A percentile compares a stretch with the other conserved stretches of the same genome.
phyloP scores from a whole-genome alignment of 2,797 vertebrate species.

The Bovichtus diacanthus region DNA sequence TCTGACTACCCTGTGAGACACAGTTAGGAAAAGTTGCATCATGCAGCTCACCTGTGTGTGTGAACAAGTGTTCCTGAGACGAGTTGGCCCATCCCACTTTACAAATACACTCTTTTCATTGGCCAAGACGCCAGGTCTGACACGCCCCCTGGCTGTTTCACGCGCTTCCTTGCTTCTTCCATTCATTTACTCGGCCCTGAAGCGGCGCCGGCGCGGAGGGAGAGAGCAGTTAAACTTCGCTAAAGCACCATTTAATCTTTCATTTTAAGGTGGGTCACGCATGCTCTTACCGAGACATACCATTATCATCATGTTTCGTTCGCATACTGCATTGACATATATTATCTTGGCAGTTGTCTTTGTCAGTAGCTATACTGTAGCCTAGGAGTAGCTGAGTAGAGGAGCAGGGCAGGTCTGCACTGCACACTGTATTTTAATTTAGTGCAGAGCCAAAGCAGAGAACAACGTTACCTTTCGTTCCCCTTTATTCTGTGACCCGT shows the following conservation, averaged over 20 bases:
- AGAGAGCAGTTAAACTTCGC: not conserved
- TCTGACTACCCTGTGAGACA: not conserved
- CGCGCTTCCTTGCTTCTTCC: no score
- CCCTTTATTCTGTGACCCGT: not conserved
- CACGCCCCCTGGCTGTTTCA: not conserved
- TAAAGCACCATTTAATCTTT: not conserved
- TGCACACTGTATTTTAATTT: no score
- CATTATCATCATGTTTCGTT: not conserved
- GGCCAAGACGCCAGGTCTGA: not conserved
- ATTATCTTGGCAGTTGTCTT: no score
- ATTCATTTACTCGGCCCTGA: not conserved
- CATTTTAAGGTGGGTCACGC: conserved; percentile 2
- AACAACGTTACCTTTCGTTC: no score
- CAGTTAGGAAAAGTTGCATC: not conserved
- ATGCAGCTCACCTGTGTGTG: not conserved
- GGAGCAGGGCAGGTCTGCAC: no score
- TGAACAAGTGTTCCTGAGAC: rapidly evolving
- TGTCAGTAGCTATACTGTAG: not conserved
- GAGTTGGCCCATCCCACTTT: not conserved
- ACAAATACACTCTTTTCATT: not conserved
- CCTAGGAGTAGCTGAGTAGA: not conserved
- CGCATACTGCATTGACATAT: no score
- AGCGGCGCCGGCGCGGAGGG: not conserved
- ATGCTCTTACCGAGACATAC: not conserved
- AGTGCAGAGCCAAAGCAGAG: no score